Evolutionary conservation across 2,888 invertebrate species (phyloP).

Genomic region (Drosophila mercatorum): DNA sequence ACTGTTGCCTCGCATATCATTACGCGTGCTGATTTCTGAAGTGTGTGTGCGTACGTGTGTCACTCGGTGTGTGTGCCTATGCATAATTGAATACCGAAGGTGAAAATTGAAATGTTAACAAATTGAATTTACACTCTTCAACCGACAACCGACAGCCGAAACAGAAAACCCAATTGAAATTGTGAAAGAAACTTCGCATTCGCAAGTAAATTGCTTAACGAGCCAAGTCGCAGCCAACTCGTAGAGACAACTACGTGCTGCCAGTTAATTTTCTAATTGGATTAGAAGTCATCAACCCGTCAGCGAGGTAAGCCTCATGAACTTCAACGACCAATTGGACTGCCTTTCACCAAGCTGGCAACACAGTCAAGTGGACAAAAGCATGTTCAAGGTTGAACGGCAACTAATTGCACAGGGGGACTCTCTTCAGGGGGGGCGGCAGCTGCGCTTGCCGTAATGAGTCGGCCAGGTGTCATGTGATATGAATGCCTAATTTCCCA

Average conservation of each 20-base stretch:
- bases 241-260: slow-evolving; percentile 52
- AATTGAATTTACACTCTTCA: slow-evolving; percentile 70
- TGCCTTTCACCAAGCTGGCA: slow-evolving; percentile 35
- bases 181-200: slow-evolving; percentile 25
- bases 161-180: slow-evolving; percentile 23
- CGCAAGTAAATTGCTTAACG: slow-evolving; percentile 41
- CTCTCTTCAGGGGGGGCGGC: not conserved
- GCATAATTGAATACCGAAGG: slow-evolving; percentile 78
- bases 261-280: slow-evolving; percentile 71
- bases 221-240: slow-evolving; percentile 41
- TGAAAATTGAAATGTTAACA: slow-evolving; percentile 79
- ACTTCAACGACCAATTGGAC: slow-evolving; percentile 49
- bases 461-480: slow-evolving; percentile 66
- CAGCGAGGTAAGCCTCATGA: slow-evolving; percentile 64
- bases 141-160: slow-evolving; percentile 7
- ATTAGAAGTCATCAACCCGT: slow-evolving; percentile 72
- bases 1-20: slow-evolving; percentile 46
- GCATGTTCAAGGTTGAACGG: slow-evolving; percentile 43
- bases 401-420: slow-evolving; percentile 52
- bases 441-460: slow-evolving; percentile 45
- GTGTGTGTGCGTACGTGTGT: slow-evolving; percentile 30
- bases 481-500: slow-evolving; percentile 64
- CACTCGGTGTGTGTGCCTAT: slow-evolving; percentile 13
- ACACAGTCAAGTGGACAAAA: slow-evolving; percentile 43
- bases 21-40: slow-evolving; percentile 46